Percentiles rank a stretch among this genome's conserved stretches.
Conservation (phyloP, 1,140 invertebrate genomes). For the Streblospio benedicti region DNA sequence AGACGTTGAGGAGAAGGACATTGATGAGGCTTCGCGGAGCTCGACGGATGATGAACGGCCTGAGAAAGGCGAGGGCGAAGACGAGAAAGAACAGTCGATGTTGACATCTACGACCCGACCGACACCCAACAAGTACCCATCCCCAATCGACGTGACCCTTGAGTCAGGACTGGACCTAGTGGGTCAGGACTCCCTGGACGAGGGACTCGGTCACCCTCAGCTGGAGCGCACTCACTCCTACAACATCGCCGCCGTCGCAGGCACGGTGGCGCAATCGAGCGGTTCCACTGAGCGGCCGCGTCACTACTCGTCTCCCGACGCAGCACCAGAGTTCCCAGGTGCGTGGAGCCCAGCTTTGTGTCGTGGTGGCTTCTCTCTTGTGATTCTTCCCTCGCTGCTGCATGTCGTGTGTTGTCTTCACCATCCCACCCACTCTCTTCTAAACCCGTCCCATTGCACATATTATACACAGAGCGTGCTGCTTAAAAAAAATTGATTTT, state of each 20-base stretch:
- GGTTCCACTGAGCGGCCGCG: background rate
- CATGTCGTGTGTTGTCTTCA: too few species aligned
- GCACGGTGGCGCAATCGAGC: background rate
- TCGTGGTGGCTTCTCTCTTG: too few species aligned
- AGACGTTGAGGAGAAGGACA: constrained; percentile 6
- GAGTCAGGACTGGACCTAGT: constrained; percentile 15
- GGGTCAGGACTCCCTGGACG: background rate
- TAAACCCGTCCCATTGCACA: too few species aligned
- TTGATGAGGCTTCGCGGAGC: constrained; percentile 1
- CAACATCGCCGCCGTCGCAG: background rate
- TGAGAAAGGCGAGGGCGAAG: constrained; percentile 17
- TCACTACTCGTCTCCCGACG: constrained; percentile 15
- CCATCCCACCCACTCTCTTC: too few species aligned
- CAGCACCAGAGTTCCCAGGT: too few species aligned
- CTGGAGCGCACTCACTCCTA: constrained; percentile 14
- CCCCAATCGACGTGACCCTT: constrained; percentile 17
- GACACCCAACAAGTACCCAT: background rate
- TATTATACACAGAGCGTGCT: too few species aligned
- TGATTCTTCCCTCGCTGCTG: too few species aligned
- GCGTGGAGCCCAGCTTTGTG: too few species aligned
- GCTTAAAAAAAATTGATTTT: too few species aligned
- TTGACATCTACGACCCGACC: background rate
- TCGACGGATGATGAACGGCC: background rate
- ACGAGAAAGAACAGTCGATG: constrained; percentile 19
- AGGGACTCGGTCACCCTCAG: background rate